Evolutionary conservation across 2,113 vertebrate genomes (phyloP), one percentile per base, ranked within the genome.

Genomic region (Myiagra hebetior): DNA sequence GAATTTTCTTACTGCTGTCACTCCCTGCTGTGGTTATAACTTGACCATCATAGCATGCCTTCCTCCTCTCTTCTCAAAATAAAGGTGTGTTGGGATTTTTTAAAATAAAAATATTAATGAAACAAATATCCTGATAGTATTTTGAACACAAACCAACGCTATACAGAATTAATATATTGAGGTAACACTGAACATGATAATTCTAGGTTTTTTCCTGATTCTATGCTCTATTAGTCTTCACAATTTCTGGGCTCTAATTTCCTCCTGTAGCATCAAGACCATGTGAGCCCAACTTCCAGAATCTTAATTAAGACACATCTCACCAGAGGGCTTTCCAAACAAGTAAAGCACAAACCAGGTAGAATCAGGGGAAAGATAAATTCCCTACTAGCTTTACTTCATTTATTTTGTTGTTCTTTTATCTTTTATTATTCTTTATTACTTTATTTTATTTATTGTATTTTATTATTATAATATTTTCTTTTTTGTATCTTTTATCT

Each of bases 41-140:
- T 63, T 0, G 0, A 6, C n/a, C 16, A 41, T 41, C 13, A 21
- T 27, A 68, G 26, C 60, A 83, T n/a, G 12, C 1, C 4, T 60
- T 52, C n/a, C 56, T 74, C 28, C 23, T 31, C 31, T 44, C 20
- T 75, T 64, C 27, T 74, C 46, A 63, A 72, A 35, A 59, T 17
- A 62, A 30, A n/a, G 7, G 2, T 15, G 17, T 30, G 15, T 14
- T 20, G 27, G 4, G 0, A 4, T n/a, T 21, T 67, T 85, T 50
- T 18, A 19, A 11, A 1, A 31, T 26, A 39, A 63, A 62, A 82
- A 42, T 53, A 41, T 19, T 15, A 47, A n/a, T 37, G 86, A 73
- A 59, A 59, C 11, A 24, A 21, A 52, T 35, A 60, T 67, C 18
- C 41, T 23, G 27, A 24, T 49, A 82, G 16, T 21, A 57, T 57